Evolutionary conservation across 2,797 vertebrate species (phyloP).

Genomic region (Sebastes kiyomatsui): DNA sequence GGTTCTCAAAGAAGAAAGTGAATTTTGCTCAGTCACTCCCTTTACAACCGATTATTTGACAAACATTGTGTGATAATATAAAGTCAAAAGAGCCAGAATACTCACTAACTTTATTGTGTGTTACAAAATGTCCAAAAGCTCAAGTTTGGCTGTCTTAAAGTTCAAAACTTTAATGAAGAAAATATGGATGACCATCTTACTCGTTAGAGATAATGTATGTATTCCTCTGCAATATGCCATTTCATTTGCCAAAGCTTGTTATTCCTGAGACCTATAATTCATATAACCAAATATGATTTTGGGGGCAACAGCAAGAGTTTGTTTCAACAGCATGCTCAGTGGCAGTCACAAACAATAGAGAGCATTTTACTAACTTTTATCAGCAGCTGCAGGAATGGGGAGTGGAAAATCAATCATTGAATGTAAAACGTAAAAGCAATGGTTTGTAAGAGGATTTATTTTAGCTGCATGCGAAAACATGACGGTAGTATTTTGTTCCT

Average conservation of each 20-base stretch:
- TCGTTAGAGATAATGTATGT: not conserved
- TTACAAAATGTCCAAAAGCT: not conserved
- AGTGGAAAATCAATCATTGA: not conserved
- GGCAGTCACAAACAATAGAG: not conserved
- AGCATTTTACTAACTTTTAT: not conserved
- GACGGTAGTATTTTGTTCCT: not conserved
- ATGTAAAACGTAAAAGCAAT: not conserved
- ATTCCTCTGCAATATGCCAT: not conserved
- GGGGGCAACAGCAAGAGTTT: not conserved
- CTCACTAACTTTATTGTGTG: too few species aligned
- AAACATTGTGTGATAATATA: too few species aligned
- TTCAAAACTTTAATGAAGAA: not conserved
- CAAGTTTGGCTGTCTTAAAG: not conserved
- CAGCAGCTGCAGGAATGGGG: not conserved
- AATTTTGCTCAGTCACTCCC: too few species aligned
- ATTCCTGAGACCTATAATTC: not conserved
- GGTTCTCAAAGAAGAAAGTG: too few species aligned
- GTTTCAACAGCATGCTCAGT: not conserved
- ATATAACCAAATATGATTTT: not conserved
- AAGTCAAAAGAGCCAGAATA: too few species aligned
- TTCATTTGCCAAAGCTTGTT: not conserved
- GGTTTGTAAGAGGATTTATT: not conserved
- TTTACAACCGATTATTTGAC: too few species aligned
- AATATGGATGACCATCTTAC: not conserved
- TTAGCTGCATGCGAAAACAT: not conserved